Conservation (phyloP, 1,140 invertebrate genomes). For the Fopius arisanus region DNA sequence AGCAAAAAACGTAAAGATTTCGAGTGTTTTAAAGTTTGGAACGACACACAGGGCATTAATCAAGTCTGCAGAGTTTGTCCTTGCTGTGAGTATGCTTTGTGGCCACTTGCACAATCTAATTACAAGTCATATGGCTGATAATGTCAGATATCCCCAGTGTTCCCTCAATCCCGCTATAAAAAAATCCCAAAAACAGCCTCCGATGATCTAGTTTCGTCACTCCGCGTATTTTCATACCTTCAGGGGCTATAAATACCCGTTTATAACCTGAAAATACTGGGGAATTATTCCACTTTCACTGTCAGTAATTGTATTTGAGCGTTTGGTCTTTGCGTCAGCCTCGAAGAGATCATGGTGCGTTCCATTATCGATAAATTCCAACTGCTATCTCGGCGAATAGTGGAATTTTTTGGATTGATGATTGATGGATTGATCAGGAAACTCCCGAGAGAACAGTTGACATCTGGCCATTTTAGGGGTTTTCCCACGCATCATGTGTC, state of each 20-base stretch:
- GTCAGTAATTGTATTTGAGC: not conserved
- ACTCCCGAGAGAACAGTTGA: not conserved
- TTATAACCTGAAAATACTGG: not conserved
- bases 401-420: not conserved
- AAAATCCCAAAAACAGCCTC: too few relatives aligned
- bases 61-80: conserved; percentile 41
- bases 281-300: not conserved
- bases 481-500: not conserved
- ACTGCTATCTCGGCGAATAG: not conserved
- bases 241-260: not conserved
- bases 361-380: not conserved
- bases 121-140: not conserved
- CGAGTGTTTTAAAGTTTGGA: conserved; percentile 6
- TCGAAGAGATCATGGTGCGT: not conserved
- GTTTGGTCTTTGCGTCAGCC: not conserved
- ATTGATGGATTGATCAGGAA: not conserved
- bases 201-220: too few relatives aligned
- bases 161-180: too few relatives aligned
- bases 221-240: not conserved
- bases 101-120: conserved; percentile 14
- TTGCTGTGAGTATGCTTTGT: conserved; percentile 39
- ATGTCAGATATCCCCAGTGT: not conserved
- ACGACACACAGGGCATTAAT: conserved; percentile 38
- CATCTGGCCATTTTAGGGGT: not conserved
- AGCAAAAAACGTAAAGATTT: conserved; percentile 25